These are phyloP conservation scores for Cepaea nemoralis DNA, from an alignment of 1,140 invertebrate genomes.

Conservation along the genomic window DNA sequence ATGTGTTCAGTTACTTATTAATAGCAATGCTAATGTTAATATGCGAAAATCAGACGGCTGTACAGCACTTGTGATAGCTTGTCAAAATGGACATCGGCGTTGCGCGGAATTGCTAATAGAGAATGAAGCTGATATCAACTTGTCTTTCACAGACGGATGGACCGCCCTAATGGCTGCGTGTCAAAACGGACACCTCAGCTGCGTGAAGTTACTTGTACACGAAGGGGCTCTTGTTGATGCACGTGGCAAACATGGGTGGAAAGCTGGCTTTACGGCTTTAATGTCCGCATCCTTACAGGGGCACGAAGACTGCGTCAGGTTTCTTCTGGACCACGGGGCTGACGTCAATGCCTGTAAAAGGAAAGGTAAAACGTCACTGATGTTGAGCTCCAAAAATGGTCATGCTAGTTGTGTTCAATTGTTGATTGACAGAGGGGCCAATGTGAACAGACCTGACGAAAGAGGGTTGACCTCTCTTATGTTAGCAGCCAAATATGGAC, in stretches of 20 bases:
- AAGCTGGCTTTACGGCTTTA: background rate
- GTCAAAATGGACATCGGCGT: background rate
- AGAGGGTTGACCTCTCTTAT: background rate
- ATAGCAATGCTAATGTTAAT: background rate
- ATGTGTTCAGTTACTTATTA: background rate
- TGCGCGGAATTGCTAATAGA: background rate
- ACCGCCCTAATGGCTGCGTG: background rate
- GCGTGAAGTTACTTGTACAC: background rate
- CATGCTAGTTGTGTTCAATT: background rate
- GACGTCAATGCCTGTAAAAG: background rate
- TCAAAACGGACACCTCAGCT: background rate
- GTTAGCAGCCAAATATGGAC: background rate
- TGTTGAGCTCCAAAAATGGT: background rate
- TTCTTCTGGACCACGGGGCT: background rate
- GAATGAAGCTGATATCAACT: background rate
- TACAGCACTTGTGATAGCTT: background rate
- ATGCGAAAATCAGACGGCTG: background rate
- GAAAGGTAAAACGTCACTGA: background rate
- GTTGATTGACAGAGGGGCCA: background rate
- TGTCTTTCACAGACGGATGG: background rate
- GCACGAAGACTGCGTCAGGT: background rate
- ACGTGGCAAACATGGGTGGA: background rate
- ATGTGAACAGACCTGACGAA: background rate
- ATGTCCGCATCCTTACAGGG: conserved; percentile 4
- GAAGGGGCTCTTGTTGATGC: background rate